Percentiles rank a stretch among this genome's conserved stretches.
These are phyloP conservation scores for Platysteira castanea DNA, from an alignment of 2,113 vertebrate species.

Conservation along the genomic window DNA sequence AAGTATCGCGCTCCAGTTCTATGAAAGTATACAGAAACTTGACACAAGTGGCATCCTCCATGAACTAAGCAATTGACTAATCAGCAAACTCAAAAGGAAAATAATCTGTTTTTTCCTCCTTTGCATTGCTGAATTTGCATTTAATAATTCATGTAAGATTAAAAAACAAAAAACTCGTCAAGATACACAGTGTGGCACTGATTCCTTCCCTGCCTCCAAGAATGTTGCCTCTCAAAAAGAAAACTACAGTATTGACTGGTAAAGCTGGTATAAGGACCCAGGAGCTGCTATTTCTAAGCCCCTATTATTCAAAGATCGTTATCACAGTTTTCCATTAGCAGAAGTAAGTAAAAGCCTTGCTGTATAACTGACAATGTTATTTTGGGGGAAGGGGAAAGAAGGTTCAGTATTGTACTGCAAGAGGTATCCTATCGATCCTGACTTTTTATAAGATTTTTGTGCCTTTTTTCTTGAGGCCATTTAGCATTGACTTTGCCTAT, in stretches of 20 bases:
- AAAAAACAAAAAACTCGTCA: neutral
- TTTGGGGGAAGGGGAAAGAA: conserved; percentile 50
- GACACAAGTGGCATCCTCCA: conserved; percentile 58
- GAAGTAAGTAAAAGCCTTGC: conserved; percentile 69
- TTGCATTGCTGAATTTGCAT: conserved; percentile 58
- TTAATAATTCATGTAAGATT: conserved; percentile 68
- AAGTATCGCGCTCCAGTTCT: conserved; percentile 56
- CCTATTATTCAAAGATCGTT: conserved; percentile 72
- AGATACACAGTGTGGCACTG: neutral
- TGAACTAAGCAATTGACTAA: conserved; percentile 62
- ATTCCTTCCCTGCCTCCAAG: neutral
- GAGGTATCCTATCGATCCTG: conserved; percentile 46
- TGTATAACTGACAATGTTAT: conserved; percentile 68
- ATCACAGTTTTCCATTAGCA: conserved; percentile 75
- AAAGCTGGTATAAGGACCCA: conserved; percentile 35
- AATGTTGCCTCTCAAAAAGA: conserved; percentile 43
- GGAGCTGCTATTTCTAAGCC: conserved; percentile 67
- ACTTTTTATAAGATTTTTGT: conserved; percentile 18
- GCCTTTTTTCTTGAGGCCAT: conserved; percentile 46
- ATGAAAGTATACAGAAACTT: conserved; percentile 63
- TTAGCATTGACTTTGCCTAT: conserved; percentile 47
- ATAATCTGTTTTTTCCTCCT: conserved; percentile 52
- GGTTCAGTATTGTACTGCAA: conserved; percentile 41
- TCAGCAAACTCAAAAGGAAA: conserved; percentile 67
- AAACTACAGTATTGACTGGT: conserved; percentile 55